Evolutionary conservation across 2,888 invertebrate species (phyloP).

Genomic region (Odontomyia ornata): DNA sequence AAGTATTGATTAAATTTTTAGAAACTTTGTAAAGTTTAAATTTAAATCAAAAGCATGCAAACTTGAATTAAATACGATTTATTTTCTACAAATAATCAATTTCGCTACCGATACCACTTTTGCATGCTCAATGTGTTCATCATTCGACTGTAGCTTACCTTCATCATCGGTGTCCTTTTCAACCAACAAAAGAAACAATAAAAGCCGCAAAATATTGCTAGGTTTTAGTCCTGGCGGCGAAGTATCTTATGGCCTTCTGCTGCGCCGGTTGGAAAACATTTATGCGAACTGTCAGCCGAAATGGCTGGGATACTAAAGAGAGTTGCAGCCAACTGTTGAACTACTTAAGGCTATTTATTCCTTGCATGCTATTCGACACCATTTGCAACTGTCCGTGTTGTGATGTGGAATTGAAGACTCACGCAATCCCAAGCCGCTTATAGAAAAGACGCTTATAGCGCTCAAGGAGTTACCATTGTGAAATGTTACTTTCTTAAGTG

Average conservation of each 20-base stretch:
- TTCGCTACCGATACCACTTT: no score
- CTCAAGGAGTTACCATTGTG: background rate
- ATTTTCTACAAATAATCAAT: no score
- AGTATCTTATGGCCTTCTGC: constrained; percentile 33
- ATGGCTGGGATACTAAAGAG: constrained; percentile 35
- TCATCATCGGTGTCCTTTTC: no score
- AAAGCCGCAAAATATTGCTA: background rate
- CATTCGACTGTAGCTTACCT: no score
- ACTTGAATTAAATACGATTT: no score
- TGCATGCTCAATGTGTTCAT: no score
- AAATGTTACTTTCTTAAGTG: no score
- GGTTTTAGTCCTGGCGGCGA: constrained; percentile 14
- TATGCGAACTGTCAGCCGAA: constrained; percentile 39
- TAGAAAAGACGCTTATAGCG: background rate
- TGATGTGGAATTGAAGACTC: background rate
- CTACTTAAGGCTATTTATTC: constrained; percentile 41
- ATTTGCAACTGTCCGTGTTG: constrained; percentile 36
- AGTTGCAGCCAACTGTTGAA: constrained; percentile 39
- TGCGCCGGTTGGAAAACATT: constrained; percentile 35
- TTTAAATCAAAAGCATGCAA: no score
- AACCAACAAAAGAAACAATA: background rate
- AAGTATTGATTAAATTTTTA: no score
- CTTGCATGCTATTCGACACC: constrained; percentile 44
- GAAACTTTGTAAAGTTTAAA: no score
- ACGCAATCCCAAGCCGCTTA: constrained; percentile 26